Evolutionary conservation across 1,140 invertebrate species (phyloP), one percentile per base, ranked within the genome.

Genomic region (Atopsyche davidsoni): DNA sequence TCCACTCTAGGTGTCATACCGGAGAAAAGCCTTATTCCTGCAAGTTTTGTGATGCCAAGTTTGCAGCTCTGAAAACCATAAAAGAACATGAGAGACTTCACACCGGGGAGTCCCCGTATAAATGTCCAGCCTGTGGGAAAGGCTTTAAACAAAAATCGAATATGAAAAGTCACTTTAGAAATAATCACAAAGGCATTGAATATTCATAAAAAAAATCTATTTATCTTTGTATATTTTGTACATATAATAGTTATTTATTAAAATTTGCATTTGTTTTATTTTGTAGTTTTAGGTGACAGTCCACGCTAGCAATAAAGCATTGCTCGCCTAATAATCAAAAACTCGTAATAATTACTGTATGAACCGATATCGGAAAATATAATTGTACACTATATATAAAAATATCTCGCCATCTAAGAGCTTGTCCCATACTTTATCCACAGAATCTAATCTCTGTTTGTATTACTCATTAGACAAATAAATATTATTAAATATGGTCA

Each of bases 21-120:
- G 60, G 54, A 24, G 55, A 59, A 40, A 62, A 63, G 40, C 58
- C 45, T 3, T 60, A 60, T 22, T 32, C 51, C 2, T 66, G 64
- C 36, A 53, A 57, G 24, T 61, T 56, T 18, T 66, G 63, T 34
- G 57, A 46, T 28, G 44, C 45, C 23, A 40, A 34, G 46, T 60
- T 60, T 44, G 49, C 53, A 3, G 50, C 47, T 10, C 19, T 56
- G 7, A 56, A 59, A 31, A 56, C 57, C 11, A 53, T 55, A 14
- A 53, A 46, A 24, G 57, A 59, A 39, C 85, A 87, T 66, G 74
- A 79, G 68, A 64, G 75, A 22, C 72, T 74, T n/a, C 76, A 79
- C 59, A 78, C 75, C 0, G 76, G 81, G 2, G 80, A 83, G 62
- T 64, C 78, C 31, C 80, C 81, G 2, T 82, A 62, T 43, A 38